Evolutionary conservation across 1,140 invertebrate species (phyloP), one percentile per base, ranked within the genome.

Genomic region (Rhizoglyphus robini): DNA sequence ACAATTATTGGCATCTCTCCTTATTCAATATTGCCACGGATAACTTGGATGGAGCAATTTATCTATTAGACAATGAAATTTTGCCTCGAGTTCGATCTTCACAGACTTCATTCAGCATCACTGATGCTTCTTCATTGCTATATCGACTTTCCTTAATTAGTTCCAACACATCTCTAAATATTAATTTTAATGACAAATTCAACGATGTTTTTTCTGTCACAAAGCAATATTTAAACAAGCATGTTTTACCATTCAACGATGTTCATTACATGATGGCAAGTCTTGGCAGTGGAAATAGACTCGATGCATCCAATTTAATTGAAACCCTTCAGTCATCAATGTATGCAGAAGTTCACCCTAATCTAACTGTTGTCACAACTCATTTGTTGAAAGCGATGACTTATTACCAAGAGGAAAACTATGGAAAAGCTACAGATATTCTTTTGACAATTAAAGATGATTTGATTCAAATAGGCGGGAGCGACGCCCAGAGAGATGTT

Each of bases 1-100:
- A 82, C 68, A 81, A 81, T 63, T 79, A 76, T 69, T 82, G 81
- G 81, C 81, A 82, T 71, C 76, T 73, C 71, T 77, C 77, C 1
- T 69, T 82, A 3, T 81, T 77, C 69, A 73, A 80, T 58, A 75
- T 82, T 57, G 81, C 83, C 66, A 72, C 72, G 32, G 74, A 68
- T 25, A 73, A 79, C 30, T 72, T 69, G 54, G 75, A 80, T 65
- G 65, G 68, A 18, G 80, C 79, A 1, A 34, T 79, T 27, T 71
- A 73, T 34, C 73, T 82, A 32, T 79, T 75, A 71, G 80, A 81
- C 65, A 63, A 51, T 15, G 34, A 75, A 68, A 66, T 76, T 18
- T 51, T 49, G n/a, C 67, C 67, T 65, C 48, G 71, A 65, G 36
- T 57, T 31, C 66, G 68, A 27, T 68, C 70, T 29, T 75, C 76